Percentiles rank a stretch among this genome's conserved stretches.
phyloP scores from a whole-genome alignment of 1,140 invertebrate species.

The Rhopalosiphum padi region DNA sequence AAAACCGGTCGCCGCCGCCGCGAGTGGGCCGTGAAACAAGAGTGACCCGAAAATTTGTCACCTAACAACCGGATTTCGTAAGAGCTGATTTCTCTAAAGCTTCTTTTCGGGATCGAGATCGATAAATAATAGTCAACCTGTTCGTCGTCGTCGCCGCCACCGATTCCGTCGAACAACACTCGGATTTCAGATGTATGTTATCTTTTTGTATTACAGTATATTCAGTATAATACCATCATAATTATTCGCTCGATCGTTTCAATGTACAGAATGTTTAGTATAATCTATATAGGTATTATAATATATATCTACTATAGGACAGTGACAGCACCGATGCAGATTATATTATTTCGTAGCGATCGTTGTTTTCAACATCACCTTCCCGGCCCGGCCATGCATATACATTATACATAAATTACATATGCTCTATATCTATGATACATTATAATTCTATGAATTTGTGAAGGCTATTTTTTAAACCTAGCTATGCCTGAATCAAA shows the following conservation, averaged over 20 bases:
- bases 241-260: background rate
- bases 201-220: background rate
- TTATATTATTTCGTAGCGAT: background rate
- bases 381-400: background rate
- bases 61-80: constrained; percentile 56
- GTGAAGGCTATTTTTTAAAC: no score
- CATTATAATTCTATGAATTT: no score
- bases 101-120: constrained; percentile 41
- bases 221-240: constrained; percentile 10
- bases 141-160: background rate
- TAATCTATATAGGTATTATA: background rate
- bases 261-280: background rate
- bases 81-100: constrained; percentile 52
- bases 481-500: no score
- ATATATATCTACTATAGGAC: background rate
- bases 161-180: background rate
- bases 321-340: background rate
- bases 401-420: background rate
- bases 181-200: background rate
- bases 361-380: background rate
- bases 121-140: constrained; percentile 54
- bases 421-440: background rate
- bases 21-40: constrained; percentile 55
- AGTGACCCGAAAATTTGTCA: constrained; percentile 57
- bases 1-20: constrained; percentile 48